Evolutionary conservation across 2,113 vertebrate species (phyloP), one percentile per base, ranked within the genome.

Genomic region (Oryzias melastigma): DNA sequence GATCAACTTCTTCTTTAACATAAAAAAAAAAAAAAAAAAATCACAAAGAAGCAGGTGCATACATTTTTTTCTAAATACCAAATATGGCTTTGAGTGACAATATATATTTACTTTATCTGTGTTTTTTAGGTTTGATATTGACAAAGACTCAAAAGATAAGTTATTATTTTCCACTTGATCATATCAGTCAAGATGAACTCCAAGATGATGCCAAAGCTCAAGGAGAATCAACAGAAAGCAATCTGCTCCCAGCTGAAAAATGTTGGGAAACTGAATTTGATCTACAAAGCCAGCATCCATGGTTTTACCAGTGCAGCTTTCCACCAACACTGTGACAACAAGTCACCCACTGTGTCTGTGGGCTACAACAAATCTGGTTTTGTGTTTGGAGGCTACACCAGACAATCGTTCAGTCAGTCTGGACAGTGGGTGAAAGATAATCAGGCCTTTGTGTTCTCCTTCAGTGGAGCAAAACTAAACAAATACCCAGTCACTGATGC

Each of bases 311-410:
- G 6, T 0, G 22, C 3, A 6, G 56, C 49, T 14, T 91, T 91
- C 64, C 85, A 89, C 72, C 52, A 78, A 29, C 58, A 12, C 40
- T 91, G 90, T 79, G 80, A 88, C 77, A 55, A 0, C 3, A 65
- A 14, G 52, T 19, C 73, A 1, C 84, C 87, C 44, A 90, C 89
- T 8, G 47, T 91, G 35, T 82, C 85, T 19, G 87, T 90, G 60
- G 89, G 84, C 17, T 91, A 84, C 29, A 91, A 89, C 27, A 4
- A 18, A 5, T 65, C 84, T 0, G 86, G 88, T 1, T 75, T 44
- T 53, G 62, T 91, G 55, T 91, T 88, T 58, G 90, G 90, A 67
- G 89, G 77, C 2, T 88, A 78, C 66, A 86, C 74, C 51, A 68
- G 57, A 41, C 45, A 58, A 43, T 27, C 65, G 14, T 77, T 78